Evolutionary conservation across 2,888 invertebrate genomes (phyloP), one percentile per base, ranked within the genome.

Genomic region (Steinernema scapterisci): DNA sequence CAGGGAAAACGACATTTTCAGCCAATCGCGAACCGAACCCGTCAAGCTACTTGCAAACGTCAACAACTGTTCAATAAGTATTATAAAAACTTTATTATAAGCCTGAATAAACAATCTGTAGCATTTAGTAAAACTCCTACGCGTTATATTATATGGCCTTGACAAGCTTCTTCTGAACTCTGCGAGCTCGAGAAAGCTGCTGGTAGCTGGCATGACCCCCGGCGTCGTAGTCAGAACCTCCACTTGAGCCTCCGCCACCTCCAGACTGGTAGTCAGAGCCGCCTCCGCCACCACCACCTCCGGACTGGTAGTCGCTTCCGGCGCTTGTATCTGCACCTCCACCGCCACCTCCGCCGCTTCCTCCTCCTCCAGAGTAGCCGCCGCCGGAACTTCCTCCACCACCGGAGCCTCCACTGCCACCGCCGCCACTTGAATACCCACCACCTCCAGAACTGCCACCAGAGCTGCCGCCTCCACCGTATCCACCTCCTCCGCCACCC

Each of bases 291-390:
- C 25, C 27, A n/a, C 63, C 63, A 13, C 63, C 63, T 31, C 63
- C 63, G 16, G 63, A 63, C 63, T 63, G 63, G 25, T 63, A 63
- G 63, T 63, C 63, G 19, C 63, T 31, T 27, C 63, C 63, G 9
- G 31, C 63, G 16, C 63, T 63, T 16, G 63, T 63, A 31, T 63
- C 63, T 2, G 27, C 19, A 3, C 63, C 63, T 1, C 63, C 31
- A 7, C 63, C 63, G 31, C 63, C 25, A 13, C 54, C 21, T 9
- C 54, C 21, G 23, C 54, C 54, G 21, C 23, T 13, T 9, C 54
- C 21, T 19, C 54, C 54, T 2, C 54, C 54, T 6, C 54, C 25
- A 51, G 11, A 11, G 25, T 23, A 9, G 5, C 54, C 54, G 54
- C 54, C 54, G 2, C 54, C 54, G 13, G 54, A 54, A 13, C 21